These are phyloP conservation scores for Hypotaenidia okinawae DNA, from an alignment of 2,797 vertebrate species.

Conservation along the genomic window DNA sequence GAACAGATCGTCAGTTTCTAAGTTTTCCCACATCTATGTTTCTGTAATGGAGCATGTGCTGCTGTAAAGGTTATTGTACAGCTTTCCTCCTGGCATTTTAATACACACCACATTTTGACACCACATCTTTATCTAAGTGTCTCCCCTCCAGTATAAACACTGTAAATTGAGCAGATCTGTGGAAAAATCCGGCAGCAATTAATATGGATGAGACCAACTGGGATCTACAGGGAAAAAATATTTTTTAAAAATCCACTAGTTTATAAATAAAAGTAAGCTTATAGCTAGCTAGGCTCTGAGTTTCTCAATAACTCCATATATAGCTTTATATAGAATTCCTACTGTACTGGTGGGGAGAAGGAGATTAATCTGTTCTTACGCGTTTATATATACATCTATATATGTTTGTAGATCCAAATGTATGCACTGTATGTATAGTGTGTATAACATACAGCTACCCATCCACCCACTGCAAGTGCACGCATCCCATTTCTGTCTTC, in stretches of 20 bases:
- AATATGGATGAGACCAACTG: not conserved
- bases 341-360: not conserved
- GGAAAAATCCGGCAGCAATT: not conserved
- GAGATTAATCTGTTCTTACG: not conserved
- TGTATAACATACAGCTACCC: not conserved
- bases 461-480: not conserved
- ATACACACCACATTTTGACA: not conserved
- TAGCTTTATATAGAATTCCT: not conserved
- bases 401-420: not conserved
- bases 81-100: not conserved
- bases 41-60: not conserved
- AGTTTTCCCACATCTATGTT: not conserved
- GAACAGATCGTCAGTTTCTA: not conserved
- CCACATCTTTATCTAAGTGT: not conserved
- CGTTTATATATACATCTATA: not conserved
- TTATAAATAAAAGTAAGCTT: not conserved
- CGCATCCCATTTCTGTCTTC: not conserved
- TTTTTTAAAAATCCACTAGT: not conserved
- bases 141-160: not conserved
- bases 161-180: not conserved
- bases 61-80: not conserved
- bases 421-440: fast-evolving
- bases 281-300: not conserved
- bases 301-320: not conserved
- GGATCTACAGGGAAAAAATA: not conserved